A percentile compares a stretch with the other conserved stretches of the same genome.
These are phyloP conservation scores for Lepas anatifera DNA, from an alignment of 2,888 invertebrate species.

Conservation along the genomic window DNA sequence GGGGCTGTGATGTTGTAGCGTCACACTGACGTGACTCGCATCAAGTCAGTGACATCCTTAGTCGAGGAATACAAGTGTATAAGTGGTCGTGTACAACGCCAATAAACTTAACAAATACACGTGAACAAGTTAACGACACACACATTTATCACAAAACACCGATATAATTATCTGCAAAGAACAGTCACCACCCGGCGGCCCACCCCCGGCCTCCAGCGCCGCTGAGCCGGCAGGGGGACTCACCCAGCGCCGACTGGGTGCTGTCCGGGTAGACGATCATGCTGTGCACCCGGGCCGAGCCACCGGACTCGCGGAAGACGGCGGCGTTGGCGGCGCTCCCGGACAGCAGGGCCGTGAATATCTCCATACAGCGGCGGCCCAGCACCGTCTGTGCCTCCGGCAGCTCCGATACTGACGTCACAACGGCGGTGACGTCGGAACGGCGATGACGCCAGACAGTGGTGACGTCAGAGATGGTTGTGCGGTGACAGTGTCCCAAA, in stretches of 20 bases:
- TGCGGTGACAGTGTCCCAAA: no score
- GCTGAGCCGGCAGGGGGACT: conserved; percentile 28
- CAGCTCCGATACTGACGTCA: conserved; percentile 23
- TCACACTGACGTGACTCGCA: no score
- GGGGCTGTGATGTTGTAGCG: no score
- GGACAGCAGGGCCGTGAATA: conserved; percentile 66
- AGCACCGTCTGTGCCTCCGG: conserved; percentile 54
- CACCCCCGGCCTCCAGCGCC: neutral
- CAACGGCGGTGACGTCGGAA: neutral
- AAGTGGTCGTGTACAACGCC: no score
- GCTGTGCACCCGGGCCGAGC: conserved; percentile 81
- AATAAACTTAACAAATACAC: no score
- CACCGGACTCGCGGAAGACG: conserved; percentile 86
- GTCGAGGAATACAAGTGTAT: no score
- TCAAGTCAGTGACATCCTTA: no score
- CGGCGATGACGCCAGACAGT: neutral
- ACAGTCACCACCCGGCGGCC: neutral
- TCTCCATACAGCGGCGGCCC: conserved; percentile 75
- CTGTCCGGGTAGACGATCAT: conserved; percentile 73
- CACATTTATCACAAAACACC: no score
- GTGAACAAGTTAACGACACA: no score
- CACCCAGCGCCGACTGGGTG: conserved; percentile 64
- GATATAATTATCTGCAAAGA: neutral
- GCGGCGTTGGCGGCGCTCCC: conserved; percentile 79
- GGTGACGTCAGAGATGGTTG: no score